These are phyloP conservation scores for human (Homo sapiens) DNA, from an alignment of 2,113 vertebrate species.

Conservation along the genomic window DNA sequence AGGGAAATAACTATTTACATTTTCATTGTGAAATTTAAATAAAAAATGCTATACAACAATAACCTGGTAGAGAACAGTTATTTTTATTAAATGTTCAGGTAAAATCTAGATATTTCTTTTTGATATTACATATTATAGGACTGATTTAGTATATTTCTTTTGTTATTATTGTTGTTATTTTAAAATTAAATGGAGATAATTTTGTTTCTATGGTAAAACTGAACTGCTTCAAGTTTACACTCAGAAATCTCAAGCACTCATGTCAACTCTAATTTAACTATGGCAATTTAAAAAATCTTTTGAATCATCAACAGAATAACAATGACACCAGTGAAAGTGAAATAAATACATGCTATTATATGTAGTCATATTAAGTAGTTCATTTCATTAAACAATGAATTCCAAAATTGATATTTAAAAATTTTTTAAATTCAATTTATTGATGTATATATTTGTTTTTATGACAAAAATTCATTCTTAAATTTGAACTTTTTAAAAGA, in stretches of 20 bases:
- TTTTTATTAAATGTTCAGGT: not conserved
- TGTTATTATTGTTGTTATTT: not conserved
- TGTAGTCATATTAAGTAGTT: not conserved
- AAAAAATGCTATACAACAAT: not conserved
- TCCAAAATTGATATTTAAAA: not conserved
- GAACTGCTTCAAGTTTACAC: not conserved
- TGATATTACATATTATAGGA: not conserved
- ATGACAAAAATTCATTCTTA: not conserved
- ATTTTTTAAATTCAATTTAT: not conserved
- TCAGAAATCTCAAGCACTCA: not conserved
- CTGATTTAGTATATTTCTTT: not conserved
- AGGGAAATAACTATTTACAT: not conserved
- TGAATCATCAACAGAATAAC: not conserved
- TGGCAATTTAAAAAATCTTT: not conserved
- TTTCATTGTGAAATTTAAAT: slow-evolving; percentile 33
- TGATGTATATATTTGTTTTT: not conserved
- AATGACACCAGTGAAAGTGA: not conserved
- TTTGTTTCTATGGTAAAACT: not conserved
- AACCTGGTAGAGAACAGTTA: not conserved
- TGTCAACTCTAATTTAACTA: not conserved
- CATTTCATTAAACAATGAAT: not conserved
- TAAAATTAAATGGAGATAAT: not conserved
- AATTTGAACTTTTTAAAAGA: not conserved
- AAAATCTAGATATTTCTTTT: slow-evolving; percentile 1
- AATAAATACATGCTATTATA: not conserved